Evolutionary conservation across 2,797 vertebrate genomes (phyloP), one percentile per base, ranked within the genome.

Genomic region (Hoplostethus mediterraneus): DNA sequence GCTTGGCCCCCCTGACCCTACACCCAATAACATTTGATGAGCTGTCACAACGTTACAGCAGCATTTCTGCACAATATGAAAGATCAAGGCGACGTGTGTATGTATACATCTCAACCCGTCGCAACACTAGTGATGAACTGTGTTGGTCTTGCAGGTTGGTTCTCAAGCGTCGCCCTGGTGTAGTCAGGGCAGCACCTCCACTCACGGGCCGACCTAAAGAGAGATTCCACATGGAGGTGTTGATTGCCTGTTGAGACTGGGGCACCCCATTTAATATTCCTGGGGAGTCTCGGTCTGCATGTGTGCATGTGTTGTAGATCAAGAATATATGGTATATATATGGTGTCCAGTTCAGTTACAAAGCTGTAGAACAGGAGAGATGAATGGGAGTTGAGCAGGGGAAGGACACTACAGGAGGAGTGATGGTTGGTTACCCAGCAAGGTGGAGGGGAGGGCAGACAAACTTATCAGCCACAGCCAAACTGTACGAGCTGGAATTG

Each of bases 1-100:
- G 5, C 10, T 59, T 12, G 51, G 67, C 68, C 71, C 28, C 28
- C 45, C 55, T 81, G 73, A 81, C 71, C 75, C 75, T 5, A 47
- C 59, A 56, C 3, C 12, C 6, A 59, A 14, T 49, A 10, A 55
- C 12, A 5, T 42, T 49, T 54, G 30, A 73, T 49, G 6, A 65
- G 33, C 30, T 60, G 62, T 61, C 21, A 31, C 28, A n/a, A 55
- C 30, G 0, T 31, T 17, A 2, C 0, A 16, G 38, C 5, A 36
- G 16, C 16, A 71, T 69, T 59, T 78, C 1, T 49, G 9, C 40
- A 42, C 10, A 12, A 31, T 7, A 30, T 4, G 60, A 71, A 67
- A 61, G 1, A 75, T 44, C n/a, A 21, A 48, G 65, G 17, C 6
- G 67, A 45, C 3, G 40, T n/a, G n/a, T n/a, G n/a, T n/a, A n/a